A percentile compares a stretch with the other conserved stretches of the same genome.
Evolutionary conservation across 2,113 vertebrate genomes (phyloP).

Genomic region (Psittacula cyanocephala): DNA sequence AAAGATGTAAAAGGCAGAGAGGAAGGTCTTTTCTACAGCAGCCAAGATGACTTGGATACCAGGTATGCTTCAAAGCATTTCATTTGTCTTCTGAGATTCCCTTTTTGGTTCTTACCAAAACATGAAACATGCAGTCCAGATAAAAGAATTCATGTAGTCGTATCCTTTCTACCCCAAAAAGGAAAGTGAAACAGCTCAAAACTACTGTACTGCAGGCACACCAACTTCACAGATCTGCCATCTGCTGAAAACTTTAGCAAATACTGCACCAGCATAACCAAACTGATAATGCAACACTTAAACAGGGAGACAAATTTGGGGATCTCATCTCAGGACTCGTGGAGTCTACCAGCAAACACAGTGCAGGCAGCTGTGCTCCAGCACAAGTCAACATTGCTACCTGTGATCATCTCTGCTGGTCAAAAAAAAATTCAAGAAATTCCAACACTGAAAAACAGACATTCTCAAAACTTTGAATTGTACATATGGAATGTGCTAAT

Average conservation of each 20-base stretch:
- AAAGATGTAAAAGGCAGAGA: background rate
- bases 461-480: background rate
- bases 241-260: background rate
- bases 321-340: background rate
- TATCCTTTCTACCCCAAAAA: background rate
- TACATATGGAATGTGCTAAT: background rate
- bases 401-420: rapidly evolving
- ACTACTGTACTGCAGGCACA: background rate
- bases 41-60: background rate
- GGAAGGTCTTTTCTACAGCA: background rate
- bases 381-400: background rate
- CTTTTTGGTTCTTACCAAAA: background rate
- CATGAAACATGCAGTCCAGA: background rate
- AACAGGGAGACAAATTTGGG: background rate
- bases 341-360: background rate
- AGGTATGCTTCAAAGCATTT: background rate
- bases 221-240: background rate
- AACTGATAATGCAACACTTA: background rate
- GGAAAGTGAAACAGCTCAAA: background rate
- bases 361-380: rapidly evolving
- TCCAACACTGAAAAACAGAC: background rate
- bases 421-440: background rate
- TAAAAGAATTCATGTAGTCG: background rate
- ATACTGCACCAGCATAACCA: background rate
- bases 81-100: background rate